phyloP scores from a whole-genome alignment of 2,797 vertebrate species.

The Petrocephalus sullivani region DNA sequence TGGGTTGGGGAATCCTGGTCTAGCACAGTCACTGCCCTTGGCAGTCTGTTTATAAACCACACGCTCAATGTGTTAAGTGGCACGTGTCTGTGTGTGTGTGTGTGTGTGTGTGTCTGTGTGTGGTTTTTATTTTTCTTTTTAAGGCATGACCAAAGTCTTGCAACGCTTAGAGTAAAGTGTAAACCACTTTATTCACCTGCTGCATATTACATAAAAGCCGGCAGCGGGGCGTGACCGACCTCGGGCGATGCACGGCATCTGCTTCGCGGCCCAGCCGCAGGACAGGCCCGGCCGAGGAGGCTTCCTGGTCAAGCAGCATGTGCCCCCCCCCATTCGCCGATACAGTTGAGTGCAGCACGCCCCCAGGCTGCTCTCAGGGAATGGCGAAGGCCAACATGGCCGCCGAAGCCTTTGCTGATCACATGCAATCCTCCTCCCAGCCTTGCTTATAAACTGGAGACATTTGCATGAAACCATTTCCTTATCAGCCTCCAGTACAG shows the following conservation, averaged over 20 bases:
- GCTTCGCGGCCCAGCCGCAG: neutral
- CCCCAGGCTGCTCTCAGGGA: neutral
- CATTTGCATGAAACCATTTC: neutral
- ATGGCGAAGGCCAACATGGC: neutral
- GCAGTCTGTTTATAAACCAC: neutral
- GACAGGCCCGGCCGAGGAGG: no score
- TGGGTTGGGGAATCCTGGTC: no score
- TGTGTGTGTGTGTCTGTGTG: neutral
- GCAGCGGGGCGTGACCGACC: neutral
- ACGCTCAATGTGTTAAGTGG: neutral
- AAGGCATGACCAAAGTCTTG: neutral
- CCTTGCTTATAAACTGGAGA: neutral
- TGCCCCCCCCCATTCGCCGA: neutral
- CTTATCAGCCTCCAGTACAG: neutral
- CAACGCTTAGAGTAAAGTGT: neutral
- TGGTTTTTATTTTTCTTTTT: neutral
- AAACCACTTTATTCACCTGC: neutral
- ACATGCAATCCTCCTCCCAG: neutral
- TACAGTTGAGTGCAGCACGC: neutral
- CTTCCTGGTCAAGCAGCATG: neutral
- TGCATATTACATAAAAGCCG: neutral
- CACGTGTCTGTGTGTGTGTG: neutral
- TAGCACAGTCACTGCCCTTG: neutral
- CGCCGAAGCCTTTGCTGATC: neutral
- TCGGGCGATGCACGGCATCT: no score